Evolutionary conservation across 1,140 invertebrate species (phyloP).

Genomic region (Nymphalis io): DNA sequence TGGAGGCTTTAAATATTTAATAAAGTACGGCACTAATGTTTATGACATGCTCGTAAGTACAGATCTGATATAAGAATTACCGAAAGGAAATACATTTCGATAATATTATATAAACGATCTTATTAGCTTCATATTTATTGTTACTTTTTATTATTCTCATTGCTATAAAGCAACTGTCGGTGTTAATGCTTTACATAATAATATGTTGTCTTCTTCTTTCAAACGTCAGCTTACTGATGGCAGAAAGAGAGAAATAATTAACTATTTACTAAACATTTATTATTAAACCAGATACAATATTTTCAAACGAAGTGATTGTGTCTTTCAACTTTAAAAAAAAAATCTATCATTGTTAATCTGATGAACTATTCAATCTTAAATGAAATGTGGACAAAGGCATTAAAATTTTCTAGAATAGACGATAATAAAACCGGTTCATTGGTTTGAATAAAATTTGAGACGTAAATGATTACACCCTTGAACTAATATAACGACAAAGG

Average conservation of each 20-base stretch:
- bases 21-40: constrained; percentile 15
- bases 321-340: background rate
- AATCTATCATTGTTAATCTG: background rate
- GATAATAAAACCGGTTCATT: constrained; percentile 36
- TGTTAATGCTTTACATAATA: too few relatives aligned
- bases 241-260: too few relatives aligned
- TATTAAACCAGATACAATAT: too few relatives aligned
- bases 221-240: too few relatives aligned
- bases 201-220: too few relatives aligned
- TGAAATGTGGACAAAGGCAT: constrained; percentile 21
- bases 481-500: constrained; percentile 18
- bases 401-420: constrained; percentile 35
- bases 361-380: constrained; percentile 3
- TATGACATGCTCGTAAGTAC: constrained; percentile 6
- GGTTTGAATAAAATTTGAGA: constrained; percentile 38
- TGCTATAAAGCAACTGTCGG: too few relatives aligned
- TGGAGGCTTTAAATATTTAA: constrained; percentile 25
- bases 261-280: too few relatives aligned
- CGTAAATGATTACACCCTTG: constrained; percentile 32
- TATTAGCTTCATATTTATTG: too few relatives aligned
- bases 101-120: too few relatives aligned
- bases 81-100: background rate
- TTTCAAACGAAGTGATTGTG: too few relatives aligned
- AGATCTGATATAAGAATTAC: background rate
- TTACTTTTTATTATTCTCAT: too few relatives aligned